Evolutionary conservation across 1,140 invertebrate species (phyloP).

Genomic region (Eubasilissa regina): DNA sequence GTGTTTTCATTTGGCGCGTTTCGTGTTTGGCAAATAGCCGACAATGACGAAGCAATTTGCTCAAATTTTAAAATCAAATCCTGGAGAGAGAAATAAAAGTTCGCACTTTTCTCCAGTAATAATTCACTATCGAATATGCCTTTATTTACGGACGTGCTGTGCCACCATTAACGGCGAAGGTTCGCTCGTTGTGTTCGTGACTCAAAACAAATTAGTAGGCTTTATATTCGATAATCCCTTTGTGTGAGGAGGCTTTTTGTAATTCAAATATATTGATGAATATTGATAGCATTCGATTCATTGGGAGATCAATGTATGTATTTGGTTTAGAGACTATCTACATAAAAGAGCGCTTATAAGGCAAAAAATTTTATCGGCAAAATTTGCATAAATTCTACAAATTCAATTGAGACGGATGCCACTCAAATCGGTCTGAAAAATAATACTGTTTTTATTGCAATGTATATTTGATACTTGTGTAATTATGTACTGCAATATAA

Average conservation of each 20-base stretch:
- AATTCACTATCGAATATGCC: not conserved
- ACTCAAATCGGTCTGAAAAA: not conserved
- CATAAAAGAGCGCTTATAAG: no score
- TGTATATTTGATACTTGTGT: no score
- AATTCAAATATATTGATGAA: conserved; percentile 13
- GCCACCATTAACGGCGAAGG: not conserved
- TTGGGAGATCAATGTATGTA: not conserved
- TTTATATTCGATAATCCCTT: conserved; percentile 17
- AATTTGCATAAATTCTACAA: no score
- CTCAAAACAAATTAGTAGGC: conserved; percentile 16
- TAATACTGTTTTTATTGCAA: not conserved
- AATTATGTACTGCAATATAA: no score
- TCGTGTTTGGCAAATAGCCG: no score
- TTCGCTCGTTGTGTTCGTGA: conserved; percentile 14
- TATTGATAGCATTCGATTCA: conserved; percentile 13
- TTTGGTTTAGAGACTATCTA: no score
- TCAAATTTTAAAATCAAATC: not conserved
- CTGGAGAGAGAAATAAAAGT: not conserved
- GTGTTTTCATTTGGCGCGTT: no score
- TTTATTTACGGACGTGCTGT: not conserved
- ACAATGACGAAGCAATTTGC: no score
- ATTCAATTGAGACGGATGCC: no score
- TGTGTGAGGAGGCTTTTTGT: conserved; percentile 15
- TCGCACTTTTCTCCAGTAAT: not conserved
- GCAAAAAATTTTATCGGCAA: no score